These are phyloP conservation scores for Bufotes viridis DNA, from an alignment of 2,797 vertebrate species.

Conservation along the genomic window DNA sequence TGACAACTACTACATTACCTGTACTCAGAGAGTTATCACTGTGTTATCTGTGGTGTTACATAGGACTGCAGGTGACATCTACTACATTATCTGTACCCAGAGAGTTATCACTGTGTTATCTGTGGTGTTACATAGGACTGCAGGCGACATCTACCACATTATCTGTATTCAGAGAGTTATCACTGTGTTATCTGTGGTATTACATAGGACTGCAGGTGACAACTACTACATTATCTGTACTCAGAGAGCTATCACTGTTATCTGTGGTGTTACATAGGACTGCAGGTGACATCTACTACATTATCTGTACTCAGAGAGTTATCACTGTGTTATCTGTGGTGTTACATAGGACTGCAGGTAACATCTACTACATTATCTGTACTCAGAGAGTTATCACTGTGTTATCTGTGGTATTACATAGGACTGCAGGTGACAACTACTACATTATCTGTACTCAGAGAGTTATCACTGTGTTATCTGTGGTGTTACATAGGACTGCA, in stretches of 20 bases:
- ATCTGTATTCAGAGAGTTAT: background rate
- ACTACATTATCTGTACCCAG: background rate
- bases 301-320: background rate
- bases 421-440: too few species aligned
- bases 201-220: background rate
- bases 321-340: background rate
- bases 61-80: background rate
- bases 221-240: background rate
- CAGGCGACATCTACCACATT: background rate
- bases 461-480: too few species aligned
- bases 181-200: background rate
- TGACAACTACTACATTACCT: background rate
- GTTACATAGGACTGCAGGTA: conserved; percentile 7
- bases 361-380: too few species aligned
- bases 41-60: conserved; percentile 9
- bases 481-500: too few species aligned
- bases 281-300: background rate
- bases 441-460: too few species aligned
- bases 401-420: too few species aligned
- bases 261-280: conserved; percentile 9
- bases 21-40: background rate
- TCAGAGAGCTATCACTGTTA: background rate
- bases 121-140: background rate
- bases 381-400: too few species aligned
- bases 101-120: background rate